phyloP scores from a whole-genome alignment of 2,797 vertebrate species.

The Muscicapa comitata region DNA sequence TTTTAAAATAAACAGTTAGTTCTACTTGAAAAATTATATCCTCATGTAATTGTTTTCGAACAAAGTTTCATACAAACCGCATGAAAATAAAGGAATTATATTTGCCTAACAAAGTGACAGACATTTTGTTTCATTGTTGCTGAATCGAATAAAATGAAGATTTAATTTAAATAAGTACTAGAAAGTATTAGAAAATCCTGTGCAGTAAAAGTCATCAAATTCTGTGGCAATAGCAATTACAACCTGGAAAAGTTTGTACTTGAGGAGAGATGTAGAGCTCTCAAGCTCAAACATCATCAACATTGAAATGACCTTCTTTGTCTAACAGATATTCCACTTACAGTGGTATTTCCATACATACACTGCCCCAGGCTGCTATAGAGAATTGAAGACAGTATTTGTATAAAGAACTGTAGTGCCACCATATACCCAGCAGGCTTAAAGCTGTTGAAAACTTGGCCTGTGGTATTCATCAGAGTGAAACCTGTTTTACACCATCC shows the following conservation, averaged over 20 bases:
- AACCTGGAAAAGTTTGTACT: not conserved
- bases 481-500: constrained; percentile 33
- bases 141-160: not conserved
- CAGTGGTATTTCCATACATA: constrained; percentile 27
- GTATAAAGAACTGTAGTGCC: constrained; percentile 19
- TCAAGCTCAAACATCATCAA: not conserved
- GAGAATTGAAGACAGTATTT: constrained; percentile 38
- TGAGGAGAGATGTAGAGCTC: not conserved
- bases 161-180: not conserved
- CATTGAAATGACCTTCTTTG: constrained; percentile 35
- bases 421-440: constrained; percentile 45
- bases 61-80: not conserved
- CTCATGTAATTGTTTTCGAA: not conserved
- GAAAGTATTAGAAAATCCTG: not conserved
- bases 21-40: not conserved
- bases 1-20: not conserved
- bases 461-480: constrained; percentile 57
- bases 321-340: constrained; percentile 17
- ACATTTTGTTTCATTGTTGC: not conserved
- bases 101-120: not conserved
- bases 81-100: not conserved
- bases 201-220: not conserved
- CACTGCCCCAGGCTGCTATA: not conserved
- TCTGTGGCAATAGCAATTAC: not conserved
- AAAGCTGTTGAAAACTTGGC: constrained; percentile 54